Conservation (phyloP, 2,888 invertebrate species). For the Macrophya annulata region DNA sequence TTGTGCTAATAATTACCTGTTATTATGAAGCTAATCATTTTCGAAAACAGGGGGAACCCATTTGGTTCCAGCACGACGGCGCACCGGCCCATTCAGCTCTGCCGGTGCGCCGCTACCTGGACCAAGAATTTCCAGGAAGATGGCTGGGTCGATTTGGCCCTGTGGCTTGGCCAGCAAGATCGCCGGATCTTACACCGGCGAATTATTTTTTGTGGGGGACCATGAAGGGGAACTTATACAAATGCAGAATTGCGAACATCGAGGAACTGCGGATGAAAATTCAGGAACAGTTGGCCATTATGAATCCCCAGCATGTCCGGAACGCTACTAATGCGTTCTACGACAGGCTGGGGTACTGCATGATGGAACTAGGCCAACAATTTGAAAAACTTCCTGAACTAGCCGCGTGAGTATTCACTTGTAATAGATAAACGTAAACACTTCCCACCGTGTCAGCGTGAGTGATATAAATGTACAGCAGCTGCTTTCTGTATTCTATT, state of each 20-base stretch:
- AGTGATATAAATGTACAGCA: no score
- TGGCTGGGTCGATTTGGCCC: neutral
- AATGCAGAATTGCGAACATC: neutral
- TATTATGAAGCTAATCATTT: neutral
- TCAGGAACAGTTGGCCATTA: neutral
- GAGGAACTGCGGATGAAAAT: neutral
- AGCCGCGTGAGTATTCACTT: neutral
- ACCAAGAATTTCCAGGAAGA: neutral
- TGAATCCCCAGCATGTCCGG: neutral
- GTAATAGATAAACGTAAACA: no score
- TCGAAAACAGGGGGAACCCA: neutral
- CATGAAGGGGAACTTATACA: neutral
- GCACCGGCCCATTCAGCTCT: neutral
- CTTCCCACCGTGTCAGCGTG: no score
- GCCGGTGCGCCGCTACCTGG: neutral
- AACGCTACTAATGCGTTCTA: neutral
- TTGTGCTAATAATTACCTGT: no score
- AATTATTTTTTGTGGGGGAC: neutral
- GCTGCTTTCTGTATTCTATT: no score
- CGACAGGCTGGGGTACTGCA: neutral
- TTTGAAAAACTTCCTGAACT: neutral
- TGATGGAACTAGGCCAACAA: neutral
- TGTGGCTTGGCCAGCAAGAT: neutral
- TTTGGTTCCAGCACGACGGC: neutral
- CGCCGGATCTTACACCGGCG: neutral